Percentiles rank a stretch among this genome's conserved stretches.
These are phyloP conservation scores for Gopherus evgoodei DNA, from an alignment of 2,113 vertebrate genomes.

Conservation along the genomic window DNA sequence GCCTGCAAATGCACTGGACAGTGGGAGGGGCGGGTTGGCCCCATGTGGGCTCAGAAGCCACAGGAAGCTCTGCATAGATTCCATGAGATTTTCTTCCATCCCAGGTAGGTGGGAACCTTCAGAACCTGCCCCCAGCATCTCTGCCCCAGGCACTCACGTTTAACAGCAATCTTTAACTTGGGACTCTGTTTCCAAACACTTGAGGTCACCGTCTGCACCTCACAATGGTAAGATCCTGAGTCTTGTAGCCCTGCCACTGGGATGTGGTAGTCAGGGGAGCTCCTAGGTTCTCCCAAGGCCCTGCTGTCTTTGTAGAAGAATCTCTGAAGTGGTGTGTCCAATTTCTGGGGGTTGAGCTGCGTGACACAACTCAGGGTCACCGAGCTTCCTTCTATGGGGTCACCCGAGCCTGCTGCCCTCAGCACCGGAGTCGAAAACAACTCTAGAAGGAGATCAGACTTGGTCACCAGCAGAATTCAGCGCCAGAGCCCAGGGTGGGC, in stretches of 20 bases:
- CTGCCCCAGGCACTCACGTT: neutral
- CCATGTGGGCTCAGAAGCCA: neutral
- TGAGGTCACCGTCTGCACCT: neutral
- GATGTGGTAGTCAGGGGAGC: neutral
- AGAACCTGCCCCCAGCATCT: neutral
- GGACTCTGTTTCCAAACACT: neutral
- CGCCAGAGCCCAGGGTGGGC: neutral
- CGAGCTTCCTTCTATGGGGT: neutral
- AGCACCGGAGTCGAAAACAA: neutral
- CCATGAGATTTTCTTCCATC: neutral
- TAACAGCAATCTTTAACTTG: neutral
- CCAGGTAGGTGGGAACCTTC: neutral
- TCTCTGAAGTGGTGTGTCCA: neutral
- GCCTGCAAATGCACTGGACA: neutral
- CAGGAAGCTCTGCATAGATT: neutral
- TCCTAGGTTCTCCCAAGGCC: neutral
- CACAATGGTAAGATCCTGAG: neutral
- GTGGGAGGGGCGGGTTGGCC: neutral
- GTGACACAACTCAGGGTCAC: neutral
- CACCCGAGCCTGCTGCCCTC: neutral
- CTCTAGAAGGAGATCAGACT: neutral
- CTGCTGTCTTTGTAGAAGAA: neutral
- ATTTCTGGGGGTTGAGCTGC: neutral
- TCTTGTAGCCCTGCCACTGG: neutral
- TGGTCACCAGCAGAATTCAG: neutral